Evolutionary conservation across 2,797 vertebrate species (phyloP), one percentile per base, ranked within the genome.

Genomic region (Acanthiza pusilla): DNA sequence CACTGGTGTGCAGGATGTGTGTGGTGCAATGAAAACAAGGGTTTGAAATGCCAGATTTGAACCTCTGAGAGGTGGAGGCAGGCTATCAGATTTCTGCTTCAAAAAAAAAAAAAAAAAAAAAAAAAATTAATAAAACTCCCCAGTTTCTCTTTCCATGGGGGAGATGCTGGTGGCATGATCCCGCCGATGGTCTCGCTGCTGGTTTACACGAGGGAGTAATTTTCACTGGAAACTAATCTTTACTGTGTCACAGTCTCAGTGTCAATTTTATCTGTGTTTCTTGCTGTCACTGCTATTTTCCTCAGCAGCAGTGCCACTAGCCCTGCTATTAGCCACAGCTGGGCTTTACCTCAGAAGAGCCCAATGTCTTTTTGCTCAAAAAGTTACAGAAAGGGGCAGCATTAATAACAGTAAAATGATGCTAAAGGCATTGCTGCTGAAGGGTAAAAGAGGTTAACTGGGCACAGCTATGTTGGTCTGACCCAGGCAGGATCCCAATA

Each of bases 281-380:
- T 96, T 88, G 87, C 90, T 93, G 77, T 82, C 94, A 96, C 76
- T 93, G 65, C 91, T 96, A 95, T 97, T 97, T 97, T 95, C 95
- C 97, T 91, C 96, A 97, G 96, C 93, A 86, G 96, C 91, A 94
- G 71, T 85, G 68, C 92, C 76, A 84, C 80, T 83, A 96, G 94
- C 88, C 92, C 84, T 96, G 94, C 91, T 97, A 96, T 97, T 97
- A 97, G 92, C 88, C 96, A 89, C 94, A 91, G 96, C 84, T 94
- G 94, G 86, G 76, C 85, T 93, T 93, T 96, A 80, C 85, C 71
- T 95, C 83, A 79, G 73, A 93, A 92, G 6, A 91, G 86, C 26
- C 83, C 86, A 77, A 43, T 82, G 77, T 85, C 85, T 89, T 84
- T 71, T 89, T 68, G 25, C 81, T 95, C 66, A 72, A 79, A 93